Evolutionary conservation across 2,797 vertebrate genomes (phyloP), one percentile per base, ranked within the genome.

Genomic region (Parambassis ranga): DNA sequence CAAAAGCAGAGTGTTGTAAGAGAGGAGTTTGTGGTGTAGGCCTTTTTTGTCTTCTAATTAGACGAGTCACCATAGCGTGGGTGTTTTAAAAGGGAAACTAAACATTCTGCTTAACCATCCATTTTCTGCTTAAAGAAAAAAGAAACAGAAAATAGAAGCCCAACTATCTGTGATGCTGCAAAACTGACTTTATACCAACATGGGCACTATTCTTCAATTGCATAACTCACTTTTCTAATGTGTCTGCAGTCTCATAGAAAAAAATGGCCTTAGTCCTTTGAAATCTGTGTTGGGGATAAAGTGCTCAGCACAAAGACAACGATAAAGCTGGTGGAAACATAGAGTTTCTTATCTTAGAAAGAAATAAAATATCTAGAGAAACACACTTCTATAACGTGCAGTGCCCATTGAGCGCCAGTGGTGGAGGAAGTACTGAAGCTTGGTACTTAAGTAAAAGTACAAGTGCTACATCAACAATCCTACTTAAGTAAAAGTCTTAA

Each of bases 21-120:
- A 70, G 63, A 66, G 31, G 28, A 24, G 41, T 52, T 44, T 22
- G 53, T 46, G 44, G 62, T 46, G 28, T 39, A 39, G 39, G 20
- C 18, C 38, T 61, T 58, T 62, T 65, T 71, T 65, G 47, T 63
- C 52, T 78, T 59, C 60, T 47, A 75, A 81, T 79, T 79, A 79
- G 20, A 69, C 37, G 3, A 75, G 49, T 64, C 64, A 31, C 48
- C 41, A 33, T 15, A 26, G 49, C 27, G 78, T 68, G 64, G 77
- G 60, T 7, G 44, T 51, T 32, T 38, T 32, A 42, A 72, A 59
- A 41, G 27, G 33, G 24, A 71, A 65, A 66, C 23, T 49, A 62
- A 66, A 48, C 61, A 58, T 53, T 71, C 31, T 51, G 64, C 37
- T 67, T 33, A 51, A 61, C 36, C 50, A 30, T 57, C 38, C 36